These are phyloP conservation scores for Pocillopora grandis DNA, from an alignment of 92 coral and sea anemone genomes.

Conservation along the genomic window DNA sequence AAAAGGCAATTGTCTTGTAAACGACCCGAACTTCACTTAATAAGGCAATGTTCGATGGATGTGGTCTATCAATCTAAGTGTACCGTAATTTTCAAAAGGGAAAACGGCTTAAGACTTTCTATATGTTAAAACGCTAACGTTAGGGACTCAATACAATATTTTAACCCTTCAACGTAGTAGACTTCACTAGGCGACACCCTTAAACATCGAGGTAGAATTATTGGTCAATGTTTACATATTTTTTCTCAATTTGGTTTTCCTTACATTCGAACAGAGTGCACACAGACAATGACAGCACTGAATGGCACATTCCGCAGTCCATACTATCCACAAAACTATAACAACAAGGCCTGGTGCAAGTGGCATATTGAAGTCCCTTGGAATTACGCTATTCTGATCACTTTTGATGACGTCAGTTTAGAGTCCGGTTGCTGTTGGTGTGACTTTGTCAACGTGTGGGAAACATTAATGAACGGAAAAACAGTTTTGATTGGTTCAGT, in stretches of 20 bases:
- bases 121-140: no score
- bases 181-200: no score
- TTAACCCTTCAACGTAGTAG: no score
- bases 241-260: not conserved
- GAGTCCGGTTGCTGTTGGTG: constrained; percentile 34
- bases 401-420: constrained; percentile 34
- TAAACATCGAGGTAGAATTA: not conserved
- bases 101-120: no score
- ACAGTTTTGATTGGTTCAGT: constrained; percentile 32
- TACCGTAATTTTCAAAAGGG: no score
- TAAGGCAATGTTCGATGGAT: no score
- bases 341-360: constrained; percentile 48
- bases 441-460: constrained; percentile 46
- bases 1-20: no score
- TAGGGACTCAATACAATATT: no score
- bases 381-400: constrained; percentile 40
- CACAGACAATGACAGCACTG: constrained; percentile 35
- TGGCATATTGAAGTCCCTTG: constrained; percentile 56
- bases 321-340: constrained; percentile 39
- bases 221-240: not conserved
- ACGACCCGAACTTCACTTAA: no score
- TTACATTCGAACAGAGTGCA: constrained; percentile 35
- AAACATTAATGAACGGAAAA: constrained; percentile 12
- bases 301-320: constrained; percentile 51
- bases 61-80: no score